Percentiles rank a stretch among this genome's conserved stretches.
Conservation (phyloP, 2,113 vertebrate species). For the Syngnathus typhle region DNA sequence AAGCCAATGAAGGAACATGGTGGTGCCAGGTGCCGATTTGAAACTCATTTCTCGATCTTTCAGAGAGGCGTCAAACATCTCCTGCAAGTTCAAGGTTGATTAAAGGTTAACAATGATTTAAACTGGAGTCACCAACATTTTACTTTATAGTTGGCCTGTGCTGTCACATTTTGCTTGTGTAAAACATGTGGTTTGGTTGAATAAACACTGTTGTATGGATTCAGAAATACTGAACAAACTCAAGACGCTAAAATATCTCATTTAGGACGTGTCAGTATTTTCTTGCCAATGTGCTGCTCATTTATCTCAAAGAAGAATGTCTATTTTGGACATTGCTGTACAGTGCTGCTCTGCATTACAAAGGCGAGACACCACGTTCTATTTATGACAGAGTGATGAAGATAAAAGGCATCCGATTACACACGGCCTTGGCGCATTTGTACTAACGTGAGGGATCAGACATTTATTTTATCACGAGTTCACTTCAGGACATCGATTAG, state of each 20-base stretch:
- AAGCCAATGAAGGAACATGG: slow-evolving; percentile 98
- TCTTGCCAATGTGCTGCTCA: not conserved
- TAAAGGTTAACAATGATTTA: not conserved
- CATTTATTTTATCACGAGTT: not conserved
- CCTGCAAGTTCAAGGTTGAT: slow-evolving; percentile 65
- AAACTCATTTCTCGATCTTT: slow-evolving; percentile 96
- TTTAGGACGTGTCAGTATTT: not conserved
- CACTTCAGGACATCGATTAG: not conserved
- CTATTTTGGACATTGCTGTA: not conserved
- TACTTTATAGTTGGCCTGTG: too few relatives aligned
- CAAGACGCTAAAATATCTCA: too few relatives aligned
- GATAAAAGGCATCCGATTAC: not conserved
- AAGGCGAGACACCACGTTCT: not conserved
- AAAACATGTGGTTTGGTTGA: too few relatives aligned
- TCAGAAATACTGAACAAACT: too few relatives aligned
- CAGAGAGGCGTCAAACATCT: slow-evolving; percentile 98
- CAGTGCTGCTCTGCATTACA: not conserved
- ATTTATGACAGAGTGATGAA: not conserved
- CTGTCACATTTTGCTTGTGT: too few relatives aligned
- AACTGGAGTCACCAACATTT: not conserved
- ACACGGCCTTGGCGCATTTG: too few relatives aligned
- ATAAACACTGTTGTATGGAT: too few relatives aligned
- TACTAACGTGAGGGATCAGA: not conserved
- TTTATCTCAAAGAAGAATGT: not conserved
- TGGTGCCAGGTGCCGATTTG: slow-evolving; percentile 94